phyloP scores from a whole-genome alignment of 2,888 invertebrate genomes.

The Drosophila sordidapex region DNA sequence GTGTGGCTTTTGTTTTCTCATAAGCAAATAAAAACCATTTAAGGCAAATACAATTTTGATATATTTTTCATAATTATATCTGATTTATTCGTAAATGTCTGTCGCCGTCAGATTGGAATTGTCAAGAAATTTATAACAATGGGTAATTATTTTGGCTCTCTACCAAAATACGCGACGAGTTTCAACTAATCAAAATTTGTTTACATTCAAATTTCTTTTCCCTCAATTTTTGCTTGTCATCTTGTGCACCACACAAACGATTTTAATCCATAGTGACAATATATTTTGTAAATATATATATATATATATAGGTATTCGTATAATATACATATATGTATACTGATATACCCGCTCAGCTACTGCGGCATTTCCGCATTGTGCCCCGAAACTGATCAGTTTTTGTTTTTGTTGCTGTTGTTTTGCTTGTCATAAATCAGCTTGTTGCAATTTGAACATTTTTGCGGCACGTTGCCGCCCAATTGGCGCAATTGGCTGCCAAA shows the following conservation, averaged over 20 bases:
- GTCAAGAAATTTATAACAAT: constrained; percentile 67
- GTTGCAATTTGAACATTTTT: constrained; percentile 63
- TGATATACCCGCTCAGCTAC: constrained; percentile 13
- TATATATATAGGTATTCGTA: constrained; percentile 2
- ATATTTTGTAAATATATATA: constrained; percentile 10
- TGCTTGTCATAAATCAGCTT: constrained; percentile 75
- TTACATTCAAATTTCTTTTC: constrained; percentile 41
- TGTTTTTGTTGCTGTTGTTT: constrained; percentile 15
- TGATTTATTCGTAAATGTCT: constrained; percentile 62
- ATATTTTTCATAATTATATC: constrained; percentile 48
- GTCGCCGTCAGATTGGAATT: constrained; percentile 48
- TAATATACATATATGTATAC: constrained; percentile 1
- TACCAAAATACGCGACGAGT: constrained; percentile 59
- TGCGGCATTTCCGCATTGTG: constrained; percentile 66
- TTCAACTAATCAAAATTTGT: constrained; percentile 51
- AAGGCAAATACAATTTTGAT: not conserved
- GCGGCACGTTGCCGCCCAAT: constrained; percentile 58
- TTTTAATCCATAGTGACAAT: constrained; percentile 12
- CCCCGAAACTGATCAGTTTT: constrained; percentile 20
- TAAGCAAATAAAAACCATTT: not conserved
- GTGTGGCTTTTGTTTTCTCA: not conserved
- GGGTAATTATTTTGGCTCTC: constrained; percentile 50
- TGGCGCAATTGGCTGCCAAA: constrained; percentile 63
- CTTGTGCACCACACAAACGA: constrained; percentile 20
- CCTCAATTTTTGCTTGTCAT: constrained; percentile 39